Evolutionary conservation across 2,113 vertebrate species (phyloP), one percentile per base, ranked within the genome.

Genomic region (Bubo blakistoni): DNA sequence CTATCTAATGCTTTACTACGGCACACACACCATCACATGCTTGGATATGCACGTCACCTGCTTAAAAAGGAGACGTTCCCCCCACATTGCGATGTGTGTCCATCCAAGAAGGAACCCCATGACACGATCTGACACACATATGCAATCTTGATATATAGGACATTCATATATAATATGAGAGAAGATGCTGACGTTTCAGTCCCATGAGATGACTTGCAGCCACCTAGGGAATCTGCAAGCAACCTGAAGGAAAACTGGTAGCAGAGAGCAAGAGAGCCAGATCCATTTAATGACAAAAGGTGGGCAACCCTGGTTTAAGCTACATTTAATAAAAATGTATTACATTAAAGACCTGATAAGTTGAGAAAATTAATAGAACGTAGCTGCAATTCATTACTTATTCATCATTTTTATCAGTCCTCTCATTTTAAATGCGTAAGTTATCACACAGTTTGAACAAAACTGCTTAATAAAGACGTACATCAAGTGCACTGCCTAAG

Each of bases 401-500:
- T 85, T 94, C 77, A 97, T 77, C 10, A 62, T 91, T 96, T 96
- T 96, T 94, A 91, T 87, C 95, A 94, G 57, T 77, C 25, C 3
- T 93, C 65, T 92, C 86, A 94, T 92, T 91, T 86, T 91, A 85
- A 94, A 91, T 51, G 70, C 85, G 8, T 72, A 96, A 88, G 73
- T 94, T 89, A 74, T 89, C 34, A 79, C 3, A 76, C 36, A 85
- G 54, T 72, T 96, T 87, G 81, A 91, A 82, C 51, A 91, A 95
- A 94, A 88, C 19, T 87, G 46, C 46, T 70, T 92, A 87, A 92
- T 62, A 89, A 92, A 95, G 61, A 42, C 0, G 0, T 89, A 91
- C 15, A 83, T 88, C 81, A 95, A 80, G 16, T 62, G 57, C 42
- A 85, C 46, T 82, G 55, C 13, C 54, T 38, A 70, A 72, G 42